Percentiles rank a stretch among this genome's conserved stretches.
Evolutionary conservation across 1,140 invertebrate species (phyloP).

Genomic region (Atta colombica): DNA sequence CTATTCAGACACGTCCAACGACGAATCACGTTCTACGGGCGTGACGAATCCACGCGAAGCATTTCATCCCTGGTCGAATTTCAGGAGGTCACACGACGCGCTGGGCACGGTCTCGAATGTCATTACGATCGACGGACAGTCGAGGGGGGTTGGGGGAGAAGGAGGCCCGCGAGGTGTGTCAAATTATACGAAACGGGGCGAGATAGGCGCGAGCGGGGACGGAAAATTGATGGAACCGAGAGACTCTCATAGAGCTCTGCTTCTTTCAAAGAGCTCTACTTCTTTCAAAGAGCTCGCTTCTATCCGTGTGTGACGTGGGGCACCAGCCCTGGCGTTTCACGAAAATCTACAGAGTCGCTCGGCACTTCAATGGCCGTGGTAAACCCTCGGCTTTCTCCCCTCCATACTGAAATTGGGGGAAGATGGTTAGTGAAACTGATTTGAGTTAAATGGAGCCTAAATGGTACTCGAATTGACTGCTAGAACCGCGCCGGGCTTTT

Average conservation of each 20-base stretch:
- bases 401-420: slow-evolving; percentile 49
- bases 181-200: slow-evolving; percentile 53
- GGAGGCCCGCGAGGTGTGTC: slow-evolving; percentile 54
- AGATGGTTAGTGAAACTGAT: slow-evolving; percentile 82
- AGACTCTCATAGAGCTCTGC: slow-evolving; percentile 34
- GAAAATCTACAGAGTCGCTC: slow-evolving; percentile 69
- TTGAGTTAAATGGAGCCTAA: slow-evolving; percentile 83
- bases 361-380: slow-evolving; percentile 50
- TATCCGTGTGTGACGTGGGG: neutral
- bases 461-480: slow-evolving; percentile 80
- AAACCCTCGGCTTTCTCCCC: slow-evolving; percentile 39
- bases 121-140: slow-evolving; percentile 55
- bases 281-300: neutral
- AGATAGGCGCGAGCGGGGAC: slow-evolving; percentile 67
- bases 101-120: slow-evolving; percentile 20
- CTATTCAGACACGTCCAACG: slow-evolving; percentile 79
- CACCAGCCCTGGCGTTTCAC: slow-evolving; percentile 41
- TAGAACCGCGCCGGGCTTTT: slow-evolving; percentile 70
- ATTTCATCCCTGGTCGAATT: slow-evolving; percentile 58
- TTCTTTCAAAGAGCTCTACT: slow-evolving; percentile 33
- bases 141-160: neutral
- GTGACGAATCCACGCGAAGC: slow-evolving; percentile 82
- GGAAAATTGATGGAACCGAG: slow-evolving; percentile 75
- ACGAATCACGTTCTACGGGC: slow-evolving; percentile 72
- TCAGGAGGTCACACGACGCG: slow-evolving; percentile 54